Evolutionary conservation across 2,888 invertebrate species (phyloP), one percentile per base, ranked within the genome.

Genomic region (Patella caerulea): DNA sequence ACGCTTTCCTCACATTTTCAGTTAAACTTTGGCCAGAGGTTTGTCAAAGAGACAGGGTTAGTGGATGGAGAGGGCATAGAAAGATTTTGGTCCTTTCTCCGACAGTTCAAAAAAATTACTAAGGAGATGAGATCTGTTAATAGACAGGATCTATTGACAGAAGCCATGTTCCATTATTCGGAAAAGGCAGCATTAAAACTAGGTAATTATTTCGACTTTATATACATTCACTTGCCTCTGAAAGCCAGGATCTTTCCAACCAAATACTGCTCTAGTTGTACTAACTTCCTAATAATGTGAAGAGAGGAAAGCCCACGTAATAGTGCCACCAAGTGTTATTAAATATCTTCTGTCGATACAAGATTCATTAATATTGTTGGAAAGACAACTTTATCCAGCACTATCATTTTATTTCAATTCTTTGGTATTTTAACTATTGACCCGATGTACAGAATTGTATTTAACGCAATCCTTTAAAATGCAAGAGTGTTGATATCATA

Each of bases 21-120:
- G 72, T n/a, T 72, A 52, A 45, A 34, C n/a, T 72, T 72, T 72
- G 72, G 72, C 14, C 72, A 72, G n/a, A 24, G 72, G 34, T 72
- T 15, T 45, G 52, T 52, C 4, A 52, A 12, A 45, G 52, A 45
- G n/a, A 9, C 34, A 45, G 72, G 72, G n/a, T 14, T 72, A 15
- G n/a, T n/a, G 15, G 72, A 72, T 45, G 72, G 72, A 17, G 72
- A 72, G n/a, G 72, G 72, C 45, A 34, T 24, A 11, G 72, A 72
- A 52, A 24, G 72, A 52, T n/a, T 72, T 14, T 72, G 72, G 72
- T 29, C 72, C 15, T 72, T 34, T 72, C 52, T 72, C 7, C 72
- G 72, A 45, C n/a, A 12, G 4, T 72, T 45, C 45, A n/a, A 34
- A n/a, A 34, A n/a, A n/a, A n/a, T 45, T 52, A 45, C 72, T 9